Percentiles rank a stretch among this genome's conserved stretches.
phyloP scores from a whole-genome alignment of 1,140 invertebrate species.

The Macrocentrus cingulum region DNA sequence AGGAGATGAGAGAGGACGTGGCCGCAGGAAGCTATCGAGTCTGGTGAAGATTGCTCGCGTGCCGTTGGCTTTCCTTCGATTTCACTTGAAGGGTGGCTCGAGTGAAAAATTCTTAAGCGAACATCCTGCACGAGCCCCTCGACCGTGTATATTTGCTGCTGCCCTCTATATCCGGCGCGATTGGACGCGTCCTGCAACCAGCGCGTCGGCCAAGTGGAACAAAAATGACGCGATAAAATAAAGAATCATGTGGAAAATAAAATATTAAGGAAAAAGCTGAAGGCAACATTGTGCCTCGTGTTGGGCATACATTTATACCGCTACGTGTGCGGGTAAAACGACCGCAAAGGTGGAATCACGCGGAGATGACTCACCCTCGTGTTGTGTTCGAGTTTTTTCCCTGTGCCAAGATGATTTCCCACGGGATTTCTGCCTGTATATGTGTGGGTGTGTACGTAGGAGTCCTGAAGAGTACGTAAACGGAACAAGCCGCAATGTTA shows the following conservation, averaged over 20 bases:
- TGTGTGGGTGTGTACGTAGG: background rate
- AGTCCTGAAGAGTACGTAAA: constrained; percentile 4
- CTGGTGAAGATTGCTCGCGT: constrained; percentile 27
- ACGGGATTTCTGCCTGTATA: constrained; percentile 31
- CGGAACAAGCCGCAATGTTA: constrained; percentile 1
- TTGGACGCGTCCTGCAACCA: constrained; percentile 15
- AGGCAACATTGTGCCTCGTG: background rate
- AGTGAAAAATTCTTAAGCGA: constrained; percentile 32
- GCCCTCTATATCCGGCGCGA: constrained; percentile 1
- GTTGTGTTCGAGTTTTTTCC: constrained; percentile 26
- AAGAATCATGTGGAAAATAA: constrained; percentile 33
- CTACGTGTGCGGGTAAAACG: background rate
- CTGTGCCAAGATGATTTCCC: constrained; percentile 47
- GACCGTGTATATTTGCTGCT: background rate
- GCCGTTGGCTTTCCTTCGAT: constrained; percentile 28
- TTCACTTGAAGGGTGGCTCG: constrained; percentile 6
- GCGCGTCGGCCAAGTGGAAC: constrained; percentile 25
- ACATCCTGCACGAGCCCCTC: background rate
- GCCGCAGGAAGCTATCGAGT: constrained; percentile 24
- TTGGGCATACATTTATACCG: background rate
- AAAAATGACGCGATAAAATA: constrained; percentile 27
- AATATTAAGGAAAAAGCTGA: constrained; percentile 40
- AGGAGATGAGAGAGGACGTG: constrained; percentile 14
- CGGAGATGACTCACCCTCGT: background rate
- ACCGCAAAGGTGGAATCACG: constrained; percentile 11